These are phyloP conservation scores for Malacoraja senta DNA, from an alignment of 2,797 vertebrate species.

Conservation along the genomic window DNA sequence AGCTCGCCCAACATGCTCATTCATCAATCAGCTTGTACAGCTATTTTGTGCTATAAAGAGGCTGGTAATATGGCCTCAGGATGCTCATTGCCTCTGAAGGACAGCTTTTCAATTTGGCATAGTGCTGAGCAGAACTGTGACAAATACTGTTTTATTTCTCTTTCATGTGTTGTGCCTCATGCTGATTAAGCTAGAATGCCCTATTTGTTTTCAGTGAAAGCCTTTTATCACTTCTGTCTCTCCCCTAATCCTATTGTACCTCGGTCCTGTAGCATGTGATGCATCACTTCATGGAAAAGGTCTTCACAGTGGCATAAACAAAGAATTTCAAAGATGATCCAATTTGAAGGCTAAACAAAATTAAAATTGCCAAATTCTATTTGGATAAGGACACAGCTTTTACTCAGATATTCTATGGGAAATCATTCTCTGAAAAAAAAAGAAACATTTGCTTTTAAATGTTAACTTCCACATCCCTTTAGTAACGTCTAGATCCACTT, in stretches of 20 bases:
- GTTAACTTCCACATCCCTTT: too few species aligned
- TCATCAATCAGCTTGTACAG: background rate
- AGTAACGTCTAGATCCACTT: too few species aligned
- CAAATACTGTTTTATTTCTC: constrained; percentile 20
- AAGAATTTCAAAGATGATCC: background rate
- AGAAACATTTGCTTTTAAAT: too few species aligned
- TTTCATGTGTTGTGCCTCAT: constrained; percentile 6
- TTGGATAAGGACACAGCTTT: background rate
- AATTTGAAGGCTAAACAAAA: background rate
- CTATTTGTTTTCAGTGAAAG: background rate
- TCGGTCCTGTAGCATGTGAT: background rate
- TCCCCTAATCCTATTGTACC: constrained; percentile 18
- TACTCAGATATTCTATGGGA: background rate
- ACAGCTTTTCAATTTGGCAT: constrained; percentile 17
- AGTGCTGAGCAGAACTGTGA: background rate
- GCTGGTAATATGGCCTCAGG: background rate
- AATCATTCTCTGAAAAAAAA: background rate
- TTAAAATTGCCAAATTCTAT: background rate
- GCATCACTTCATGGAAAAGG: background rate
- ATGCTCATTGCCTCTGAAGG: background rate
- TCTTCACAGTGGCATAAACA: background rate
- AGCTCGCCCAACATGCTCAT: background rate
- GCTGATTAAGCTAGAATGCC: constrained; percentile 10
- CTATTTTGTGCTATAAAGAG: background rate
- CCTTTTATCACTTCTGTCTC: background rate